Conservation (phyloP, 2,113 vertebrate genomes). For the Lepus europaeus region DNA sequence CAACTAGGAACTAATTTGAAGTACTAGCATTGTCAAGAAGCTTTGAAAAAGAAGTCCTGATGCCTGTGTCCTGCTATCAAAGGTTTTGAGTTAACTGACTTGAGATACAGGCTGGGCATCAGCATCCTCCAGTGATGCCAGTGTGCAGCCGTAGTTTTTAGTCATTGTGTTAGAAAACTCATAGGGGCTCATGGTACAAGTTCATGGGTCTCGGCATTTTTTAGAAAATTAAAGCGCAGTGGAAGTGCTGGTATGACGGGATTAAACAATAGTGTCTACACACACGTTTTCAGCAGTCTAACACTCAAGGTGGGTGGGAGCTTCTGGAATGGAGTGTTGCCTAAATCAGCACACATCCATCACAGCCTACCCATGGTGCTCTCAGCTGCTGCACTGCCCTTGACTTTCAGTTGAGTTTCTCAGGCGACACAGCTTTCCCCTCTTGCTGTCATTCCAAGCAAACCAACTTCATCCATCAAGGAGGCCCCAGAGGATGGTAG, state of each 20-base stretch:
- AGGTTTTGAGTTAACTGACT: not conserved
- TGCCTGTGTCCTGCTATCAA: not conserved
- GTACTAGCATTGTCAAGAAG: too few relatives aligned
- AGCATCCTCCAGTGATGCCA: not conserved
- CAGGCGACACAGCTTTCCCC: not conserved
- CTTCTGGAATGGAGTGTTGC: not conserved
- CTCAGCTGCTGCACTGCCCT: not conserved
- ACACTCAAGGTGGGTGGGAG: not conserved
- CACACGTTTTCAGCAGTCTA: not conserved
- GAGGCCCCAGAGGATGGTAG: not conserved
- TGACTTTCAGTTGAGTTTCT: not conserved
- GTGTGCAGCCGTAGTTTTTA: not conserved
- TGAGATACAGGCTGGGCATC: accelerated
- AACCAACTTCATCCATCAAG: not conserved
- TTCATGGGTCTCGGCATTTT: not conserved
- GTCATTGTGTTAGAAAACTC: not conserved
- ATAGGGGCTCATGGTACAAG: not conserved
- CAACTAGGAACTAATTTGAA: not conserved
- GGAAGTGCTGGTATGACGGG: not conserved
- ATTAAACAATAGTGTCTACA: not conserved
- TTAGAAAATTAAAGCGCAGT: not conserved
- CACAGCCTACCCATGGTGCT: accelerated
- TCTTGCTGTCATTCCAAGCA: not conserved
- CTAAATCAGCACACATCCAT: not conserved
- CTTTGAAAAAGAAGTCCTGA: not conserved